phyloP scores from a whole-genome alignment of 2,888 invertebrate genomes.

The Lypha dubia region DNA sequence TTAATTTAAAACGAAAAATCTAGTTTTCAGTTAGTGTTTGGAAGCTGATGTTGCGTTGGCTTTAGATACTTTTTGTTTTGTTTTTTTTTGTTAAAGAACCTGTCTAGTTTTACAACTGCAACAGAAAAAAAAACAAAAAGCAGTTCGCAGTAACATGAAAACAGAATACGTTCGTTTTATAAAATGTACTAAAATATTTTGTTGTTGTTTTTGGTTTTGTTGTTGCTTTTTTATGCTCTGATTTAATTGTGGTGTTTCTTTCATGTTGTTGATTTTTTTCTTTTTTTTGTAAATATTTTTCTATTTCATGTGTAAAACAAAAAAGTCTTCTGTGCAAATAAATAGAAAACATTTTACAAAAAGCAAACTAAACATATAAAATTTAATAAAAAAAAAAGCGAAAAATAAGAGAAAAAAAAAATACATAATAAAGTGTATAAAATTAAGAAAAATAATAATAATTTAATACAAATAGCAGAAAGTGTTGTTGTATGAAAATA shows the following conservation, averaged over 20 bases:
- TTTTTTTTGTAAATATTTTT: conserved; percentile 25
- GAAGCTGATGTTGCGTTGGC: conserved; percentile 25
- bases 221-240: conserved; percentile 65
- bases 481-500: conserved; percentile 43
- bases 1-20: conserved; percentile 58
- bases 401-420: conserved; percentile 37
- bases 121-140: conserved; percentile 34
- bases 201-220: conserved; percentile 48
- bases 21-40: conserved; percentile 59
- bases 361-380: conserved; percentile 31
- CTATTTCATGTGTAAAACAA: conserved; percentile 45
- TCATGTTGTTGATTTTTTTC: conserved; percentile 32
- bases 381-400: conserved; percentile 14
- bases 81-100: conserved; percentile 59
- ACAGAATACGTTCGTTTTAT: conserved; percentile 51
- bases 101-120: conserved; percentile 54
- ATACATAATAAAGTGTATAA: conserved; percentile 30
- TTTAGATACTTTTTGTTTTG: conserved; percentile 2
- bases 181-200: conserved; percentile 37
- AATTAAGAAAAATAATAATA: conserved; percentile 39
- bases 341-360: conserved; percentile 44
- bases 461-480: conserved; percentile 34
- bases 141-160: conserved; percentile 23
- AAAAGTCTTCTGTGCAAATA: conserved; percentile 46
- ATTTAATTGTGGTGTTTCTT: conserved; percentile 70